Base-by-base conservation (phyloP, 2,888 invertebrate genomes). In the Acanthacorydalis orientalis region DNA sequence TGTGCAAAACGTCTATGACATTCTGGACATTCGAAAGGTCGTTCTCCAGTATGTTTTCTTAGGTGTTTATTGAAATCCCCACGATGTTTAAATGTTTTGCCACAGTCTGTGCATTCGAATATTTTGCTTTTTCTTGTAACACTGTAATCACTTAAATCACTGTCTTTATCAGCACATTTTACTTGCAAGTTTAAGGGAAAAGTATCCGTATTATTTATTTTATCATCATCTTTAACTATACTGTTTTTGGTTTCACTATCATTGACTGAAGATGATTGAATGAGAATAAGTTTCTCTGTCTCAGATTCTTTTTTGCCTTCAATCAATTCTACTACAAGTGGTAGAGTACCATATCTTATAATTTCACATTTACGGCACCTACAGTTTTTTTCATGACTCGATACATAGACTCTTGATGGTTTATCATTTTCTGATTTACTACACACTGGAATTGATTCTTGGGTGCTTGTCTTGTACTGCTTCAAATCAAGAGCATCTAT, bases 31-130 rank as follows among this genome's bases (percentile, higher is more conserved):
- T 52, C 47, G 50, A 57, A 65, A 1, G 65, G 65, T 45, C 61
- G 60, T 50, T 64, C 64, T 31, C 62, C 62, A 1, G 64, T 64
- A 49, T 65, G 65, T 44, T 55, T 64, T 33, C 65, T 51, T 16
- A 60, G 46, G 50, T 65, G 65, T 53, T 65, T 65, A 47, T 62
- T 64, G 47, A 59, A 58, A 53, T 65, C 65, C 2, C 65, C 65
- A 48, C 59, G 59, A 52, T 65, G 65, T 2, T 55, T 56, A 50
- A 65, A 64, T 8, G 44, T 53, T 55, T 64, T 65, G 9, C 53
- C 53, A 52, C 65, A 65, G 47, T 59, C 56, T 9, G 52, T 50
- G 48, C 65, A 65, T 8, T 52, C 53, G 52, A 62, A 53, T 7
- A 50, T 48, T 52, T 57, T 57, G 23, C 23, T 23, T 23, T 52